Evolutionary conservation across 2,888 invertebrate species (phyloP).

Genomic region (Zele albiditarsus): DNA sequence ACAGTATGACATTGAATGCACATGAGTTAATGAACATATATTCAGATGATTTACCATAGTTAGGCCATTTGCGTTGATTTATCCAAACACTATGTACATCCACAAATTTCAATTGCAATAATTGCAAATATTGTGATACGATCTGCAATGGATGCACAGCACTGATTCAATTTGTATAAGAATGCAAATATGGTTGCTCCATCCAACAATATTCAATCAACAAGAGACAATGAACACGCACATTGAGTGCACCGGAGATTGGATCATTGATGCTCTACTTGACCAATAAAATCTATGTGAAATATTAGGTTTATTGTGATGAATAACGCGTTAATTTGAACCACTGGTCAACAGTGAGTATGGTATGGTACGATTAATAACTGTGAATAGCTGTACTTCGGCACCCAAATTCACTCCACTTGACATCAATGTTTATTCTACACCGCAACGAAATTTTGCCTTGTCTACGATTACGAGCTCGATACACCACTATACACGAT

Average conservation of each 20-base stretch:
- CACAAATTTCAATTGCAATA: not conserved
- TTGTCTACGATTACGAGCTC: not conserved
- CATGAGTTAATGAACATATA: not conserved
- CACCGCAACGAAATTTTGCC: not conserved
- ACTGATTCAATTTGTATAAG: not conserved
- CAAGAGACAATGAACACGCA: conserved; percentile 14
- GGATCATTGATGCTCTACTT: not conserved
- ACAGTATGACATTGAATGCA: not conserved
- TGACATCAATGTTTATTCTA: not conserved
- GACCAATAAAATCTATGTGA: not conserved
- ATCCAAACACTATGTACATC: conserved; percentile 6
- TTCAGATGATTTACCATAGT: conserved; percentile 1
- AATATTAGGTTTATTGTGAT: not conserved
- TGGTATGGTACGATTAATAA: too few relatives aligned
- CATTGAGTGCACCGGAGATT: conserved; percentile 6
- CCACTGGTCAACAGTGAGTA: not conserved
- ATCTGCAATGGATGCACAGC: not conserved
- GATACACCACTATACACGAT: not conserved
- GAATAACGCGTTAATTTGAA: not conserved
- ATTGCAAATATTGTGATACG: not conserved
- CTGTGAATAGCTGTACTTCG: too few relatives aligned
- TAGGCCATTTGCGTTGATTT: not conserved
- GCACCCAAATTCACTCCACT: too few relatives aligned
- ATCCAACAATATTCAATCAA: conserved; percentile 28
- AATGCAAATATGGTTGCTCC: not conserved